These are phyloP conservation scores for Percopsis transmontana DNA, from an alignment of 2,113 vertebrate genomes.

Conservation along the genomic window DNA sequence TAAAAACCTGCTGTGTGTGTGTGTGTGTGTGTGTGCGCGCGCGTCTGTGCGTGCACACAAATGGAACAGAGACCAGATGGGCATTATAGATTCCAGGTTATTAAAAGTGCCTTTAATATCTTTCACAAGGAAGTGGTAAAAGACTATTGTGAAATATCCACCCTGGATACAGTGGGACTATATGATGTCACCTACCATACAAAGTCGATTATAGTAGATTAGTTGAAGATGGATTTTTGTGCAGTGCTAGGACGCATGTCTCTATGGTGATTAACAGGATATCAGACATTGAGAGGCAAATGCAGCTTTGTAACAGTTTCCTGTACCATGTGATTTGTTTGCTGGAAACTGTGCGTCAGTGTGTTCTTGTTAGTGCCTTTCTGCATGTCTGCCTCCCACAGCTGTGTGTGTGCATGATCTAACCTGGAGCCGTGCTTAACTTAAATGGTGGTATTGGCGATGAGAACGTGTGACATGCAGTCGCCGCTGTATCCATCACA, in stretches of 20 bases:
- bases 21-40: constrained; percentile 5
- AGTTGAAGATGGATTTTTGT: no score
- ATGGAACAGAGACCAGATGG: constrained; percentile 20
- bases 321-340: constrained; percentile 1
- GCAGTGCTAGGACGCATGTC: no score
- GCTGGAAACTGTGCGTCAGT: constrained; percentile 6
- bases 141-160: no score
- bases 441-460: no score
- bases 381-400: not conserved
- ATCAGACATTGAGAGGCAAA: no score
- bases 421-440: not conserved
- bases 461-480: no score
- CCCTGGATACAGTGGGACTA: no score
- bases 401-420: constrained; percentile 32
- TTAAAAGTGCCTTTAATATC: constrained; percentile 32
- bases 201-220: no score
- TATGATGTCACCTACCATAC: no score
- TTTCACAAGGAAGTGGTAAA: not conserved
- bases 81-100: constrained; percentile 23
- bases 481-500: no score
- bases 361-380: not conserved
- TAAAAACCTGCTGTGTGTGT: constrained; percentile 42
- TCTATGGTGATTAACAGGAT: no score
- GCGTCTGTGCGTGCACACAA: not conserved
- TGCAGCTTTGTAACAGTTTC: constrained; percentile 6